Percentiles rank a stretch among this genome's conserved stretches.
phyloP scores from a whole-genome alignment of 1,140 invertebrate genomes.

The Heliconius melpomene region DNA sequence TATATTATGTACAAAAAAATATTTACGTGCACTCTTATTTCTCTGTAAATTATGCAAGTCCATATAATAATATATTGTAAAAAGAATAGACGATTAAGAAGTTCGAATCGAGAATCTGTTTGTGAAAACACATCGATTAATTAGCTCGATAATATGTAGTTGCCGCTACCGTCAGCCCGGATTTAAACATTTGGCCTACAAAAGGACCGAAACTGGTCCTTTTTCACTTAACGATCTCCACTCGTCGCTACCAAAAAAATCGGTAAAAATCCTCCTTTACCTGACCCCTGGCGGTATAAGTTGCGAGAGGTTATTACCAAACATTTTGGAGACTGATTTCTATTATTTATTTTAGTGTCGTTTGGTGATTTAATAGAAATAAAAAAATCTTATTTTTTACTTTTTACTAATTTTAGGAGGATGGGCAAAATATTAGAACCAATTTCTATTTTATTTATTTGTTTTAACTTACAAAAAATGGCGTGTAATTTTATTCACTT shows the following conservation, averaged over 20 bases:
- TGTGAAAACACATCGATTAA: conserved; percentile 69
- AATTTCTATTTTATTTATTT: no score
- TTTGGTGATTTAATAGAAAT: no score
- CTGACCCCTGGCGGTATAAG: conserved; percentile 55
- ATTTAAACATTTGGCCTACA: conserved; percentile 56
- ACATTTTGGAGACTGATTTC: background rate
- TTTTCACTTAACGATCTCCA: conserved; percentile 73
- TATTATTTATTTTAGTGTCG: background rate
- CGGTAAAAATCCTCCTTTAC: conserved; percentile 69
- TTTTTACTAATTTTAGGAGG: no score
- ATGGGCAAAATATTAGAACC: no score
- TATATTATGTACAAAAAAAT: background rate
- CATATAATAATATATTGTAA: background rate
- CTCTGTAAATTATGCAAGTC: background rate
- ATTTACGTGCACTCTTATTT: background rate
- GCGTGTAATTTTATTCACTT: no score
- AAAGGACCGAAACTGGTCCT: conserved; percentile 73
- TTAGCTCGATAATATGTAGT: conserved; percentile 69
- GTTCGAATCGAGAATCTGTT: conserved; percentile 50
- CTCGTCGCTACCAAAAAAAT: conserved; percentile 71
- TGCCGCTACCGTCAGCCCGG: conserved; percentile 64
- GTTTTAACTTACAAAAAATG: no score
- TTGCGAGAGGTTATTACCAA: conserved; percentile 52
- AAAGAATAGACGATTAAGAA: conserved; percentile 33
- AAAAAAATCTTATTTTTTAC: no score